Conservation (phyloP, 2,888 invertebrate species). For the Pediacus dermestoides region DNA sequence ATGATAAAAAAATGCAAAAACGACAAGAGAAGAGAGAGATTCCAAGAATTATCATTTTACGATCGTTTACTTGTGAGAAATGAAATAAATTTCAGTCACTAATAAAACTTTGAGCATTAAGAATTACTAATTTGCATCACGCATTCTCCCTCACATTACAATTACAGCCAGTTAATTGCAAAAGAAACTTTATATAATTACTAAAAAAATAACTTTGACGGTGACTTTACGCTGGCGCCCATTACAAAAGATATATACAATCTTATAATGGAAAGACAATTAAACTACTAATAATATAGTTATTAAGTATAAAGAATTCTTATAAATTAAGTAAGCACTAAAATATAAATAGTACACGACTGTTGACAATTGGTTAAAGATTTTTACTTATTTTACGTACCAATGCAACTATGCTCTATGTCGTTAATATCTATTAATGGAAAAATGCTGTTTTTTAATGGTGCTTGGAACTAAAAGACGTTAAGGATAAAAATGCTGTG, state of each 20-base stretch:
- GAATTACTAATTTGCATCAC: slow-evolving; percentile 44
- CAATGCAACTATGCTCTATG: no score
- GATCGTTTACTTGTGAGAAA: slow-evolving; percentile 38
- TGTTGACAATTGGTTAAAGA: no score
- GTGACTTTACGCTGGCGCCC: slow-evolving; percentile 3
- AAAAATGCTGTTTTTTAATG: no score
- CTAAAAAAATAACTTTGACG: slow-evolving; percentile 2
- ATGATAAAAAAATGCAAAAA: slow-evolving; percentile 11
- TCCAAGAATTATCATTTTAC: slow-evolving; percentile 37
- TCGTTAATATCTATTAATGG: no score
- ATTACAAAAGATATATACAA: slow-evolving; percentile 2
- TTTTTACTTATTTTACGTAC: no score
- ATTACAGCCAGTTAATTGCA: slow-evolving; percentile 38
- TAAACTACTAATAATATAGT: not conserved
- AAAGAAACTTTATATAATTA: slow-evolving; percentile 19
- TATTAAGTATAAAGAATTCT: no score
- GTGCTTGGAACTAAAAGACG: no score
- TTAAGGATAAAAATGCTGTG: no score
- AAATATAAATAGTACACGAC: no score
- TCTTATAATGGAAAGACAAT: not conserved
- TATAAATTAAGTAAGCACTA: no score
- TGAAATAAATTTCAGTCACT: slow-evolving; percentile 37
- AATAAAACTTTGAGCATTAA: slow-evolving; percentile 33
- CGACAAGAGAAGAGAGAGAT: slow-evolving; percentile 11
- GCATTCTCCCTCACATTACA: slow-evolving; percentile 46